These are phyloP conservation scores for Entomobrya proxima DNA, from an alignment of 2,888 invertebrate genomes.

Conservation along the genomic window DNA sequence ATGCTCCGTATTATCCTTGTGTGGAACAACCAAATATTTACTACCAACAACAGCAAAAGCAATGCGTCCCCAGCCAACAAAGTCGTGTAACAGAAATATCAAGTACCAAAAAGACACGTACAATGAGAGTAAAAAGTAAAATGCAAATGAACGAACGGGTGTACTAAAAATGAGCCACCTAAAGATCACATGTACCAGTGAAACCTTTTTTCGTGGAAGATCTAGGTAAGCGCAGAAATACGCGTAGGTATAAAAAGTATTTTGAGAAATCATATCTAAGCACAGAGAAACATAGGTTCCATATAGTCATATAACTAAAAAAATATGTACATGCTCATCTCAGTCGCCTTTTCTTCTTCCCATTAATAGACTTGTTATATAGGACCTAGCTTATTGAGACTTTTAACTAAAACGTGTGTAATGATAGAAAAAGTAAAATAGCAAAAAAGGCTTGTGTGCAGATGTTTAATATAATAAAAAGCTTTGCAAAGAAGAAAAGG, in stretches of 20 bases:
- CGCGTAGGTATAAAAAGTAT: conserved; percentile 22
- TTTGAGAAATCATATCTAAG: not conserved
- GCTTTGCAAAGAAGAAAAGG: conserved; percentile 6
- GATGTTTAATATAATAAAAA: conserved; percentile 19
- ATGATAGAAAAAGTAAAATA: not conserved
- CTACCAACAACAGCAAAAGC: conserved; percentile 39
- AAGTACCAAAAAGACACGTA: conserved; percentile 62
- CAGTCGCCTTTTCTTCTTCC: conserved; percentile 21
- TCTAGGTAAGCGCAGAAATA: conserved; percentile 40
- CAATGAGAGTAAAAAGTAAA: conserved; percentile 43
- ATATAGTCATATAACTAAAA: too few species aligned
- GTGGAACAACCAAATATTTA: conserved; percentile 44
- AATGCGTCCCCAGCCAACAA: conserved; percentile 24
- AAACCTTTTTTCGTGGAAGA: conserved; percentile 62
- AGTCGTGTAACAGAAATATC: conserved; percentile 43
- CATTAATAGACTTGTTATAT: conserved; percentile 3
- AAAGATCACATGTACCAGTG: conserved; percentile 62
- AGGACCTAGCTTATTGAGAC: not conserved
- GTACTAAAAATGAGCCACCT: conserved; percentile 66
- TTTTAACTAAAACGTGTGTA: not conserved
- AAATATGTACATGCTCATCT: not conserved
- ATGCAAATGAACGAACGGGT: conserved; percentile 58
- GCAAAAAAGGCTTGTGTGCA: not conserved
- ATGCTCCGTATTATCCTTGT: not conserved
- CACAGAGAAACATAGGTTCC: too few species aligned